Percentiles rank a stretch among this genome's conserved stretches.
Conservation (phyloP, 2,888 invertebrate species). For the Agriotes lineatus region DNA sequence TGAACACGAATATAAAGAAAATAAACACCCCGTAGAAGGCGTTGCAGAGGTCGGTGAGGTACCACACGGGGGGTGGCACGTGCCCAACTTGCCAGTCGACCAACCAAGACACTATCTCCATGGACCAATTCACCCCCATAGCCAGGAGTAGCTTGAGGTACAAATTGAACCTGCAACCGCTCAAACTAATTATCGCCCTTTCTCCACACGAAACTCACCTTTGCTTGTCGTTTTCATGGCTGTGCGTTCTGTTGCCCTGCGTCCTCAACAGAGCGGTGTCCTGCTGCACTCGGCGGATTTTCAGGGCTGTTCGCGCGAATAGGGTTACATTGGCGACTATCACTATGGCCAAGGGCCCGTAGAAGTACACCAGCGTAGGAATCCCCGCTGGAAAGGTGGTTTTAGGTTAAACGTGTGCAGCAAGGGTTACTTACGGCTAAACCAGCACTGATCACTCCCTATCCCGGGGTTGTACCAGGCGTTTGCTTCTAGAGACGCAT, state of each 20-base stretch:
- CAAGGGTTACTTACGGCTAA: conserved; percentile 66
- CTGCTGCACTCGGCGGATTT: conserved; percentile 74
- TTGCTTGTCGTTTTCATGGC: too few relatives aligned
- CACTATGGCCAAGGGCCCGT: conserved; percentile 75
- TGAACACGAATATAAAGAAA: too few relatives aligned
- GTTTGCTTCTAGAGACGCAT: conserved; percentile 63
- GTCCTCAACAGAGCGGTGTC: conserved; percentile 68
- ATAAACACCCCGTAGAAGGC: too few relatives aligned
- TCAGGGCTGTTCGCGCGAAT: conserved; percentile 77
- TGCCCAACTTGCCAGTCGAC: too few relatives aligned
- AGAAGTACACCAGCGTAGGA: conserved; percentile 77
- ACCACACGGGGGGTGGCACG: too few relatives aligned
- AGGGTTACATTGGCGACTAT: conserved; percentile 75
- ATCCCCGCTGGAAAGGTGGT: conserved; percentile 66
- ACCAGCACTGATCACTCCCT: conserved; percentile 71
- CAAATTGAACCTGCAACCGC: too few relatives aligned
- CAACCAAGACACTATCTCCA: too few relatives aligned
- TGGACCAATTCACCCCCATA: too few relatives aligned
- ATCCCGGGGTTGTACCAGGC: conserved; percentile 73
- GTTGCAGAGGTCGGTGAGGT: too few relatives aligned
- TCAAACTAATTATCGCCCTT: too few relatives aligned
- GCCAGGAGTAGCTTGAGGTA: too few relatives aligned
- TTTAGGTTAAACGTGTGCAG: neutral
- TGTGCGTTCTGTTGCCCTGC: neutral
- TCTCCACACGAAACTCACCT: too few relatives aligned